Percentiles rank a stretch among this genome's conserved stretches.
Conservation (phyloP, 2,113 vertebrate genomes). For the Cottus gobio region DNA sequence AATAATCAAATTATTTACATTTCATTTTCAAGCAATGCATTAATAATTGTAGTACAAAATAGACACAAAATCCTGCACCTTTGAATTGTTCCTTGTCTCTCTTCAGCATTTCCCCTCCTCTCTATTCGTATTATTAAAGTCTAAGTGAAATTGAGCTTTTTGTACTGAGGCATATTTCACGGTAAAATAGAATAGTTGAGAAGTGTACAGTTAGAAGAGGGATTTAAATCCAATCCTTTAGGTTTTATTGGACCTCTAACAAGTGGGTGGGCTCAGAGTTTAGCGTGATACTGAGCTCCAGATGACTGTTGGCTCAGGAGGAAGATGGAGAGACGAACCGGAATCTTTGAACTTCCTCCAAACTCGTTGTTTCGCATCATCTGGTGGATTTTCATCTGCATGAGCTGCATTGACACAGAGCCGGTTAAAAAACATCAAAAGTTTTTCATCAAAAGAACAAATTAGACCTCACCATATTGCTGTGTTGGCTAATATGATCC, state of each 20-base stretch:
- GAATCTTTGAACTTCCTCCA: background rate
- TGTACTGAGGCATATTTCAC: background rate
- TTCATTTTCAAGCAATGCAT: background rate
- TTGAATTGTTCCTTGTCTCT: background rate
- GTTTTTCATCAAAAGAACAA: too few species aligned
- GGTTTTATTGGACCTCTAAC: background rate
- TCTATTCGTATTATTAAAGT: slow-evolving; percentile 23
- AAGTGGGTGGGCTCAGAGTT: background rate
- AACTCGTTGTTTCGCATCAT: too few species aligned
- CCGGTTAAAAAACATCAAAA: too few species aligned
- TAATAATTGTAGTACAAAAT: background rate
- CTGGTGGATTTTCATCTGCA: too few species aligned
- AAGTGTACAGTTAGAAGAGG: background rate
- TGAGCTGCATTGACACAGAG: too few species aligned
- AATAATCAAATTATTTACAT: background rate
- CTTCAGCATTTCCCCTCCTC: background rate
- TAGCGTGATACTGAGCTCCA: background rate
- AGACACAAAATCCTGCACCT: slow-evolving; percentile 7
- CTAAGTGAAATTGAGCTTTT: background rate
- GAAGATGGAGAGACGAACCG: background rate
- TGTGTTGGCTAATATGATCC: too few species aligned
- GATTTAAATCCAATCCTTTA: background rate
- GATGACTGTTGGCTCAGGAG: background rate
- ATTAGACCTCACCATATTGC: too few species aligned
- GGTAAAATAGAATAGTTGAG: background rate